Evolutionary conservation across 2,113 vertebrate species (phyloP).

Genomic region (Platysternon megacephalum): DNA sequence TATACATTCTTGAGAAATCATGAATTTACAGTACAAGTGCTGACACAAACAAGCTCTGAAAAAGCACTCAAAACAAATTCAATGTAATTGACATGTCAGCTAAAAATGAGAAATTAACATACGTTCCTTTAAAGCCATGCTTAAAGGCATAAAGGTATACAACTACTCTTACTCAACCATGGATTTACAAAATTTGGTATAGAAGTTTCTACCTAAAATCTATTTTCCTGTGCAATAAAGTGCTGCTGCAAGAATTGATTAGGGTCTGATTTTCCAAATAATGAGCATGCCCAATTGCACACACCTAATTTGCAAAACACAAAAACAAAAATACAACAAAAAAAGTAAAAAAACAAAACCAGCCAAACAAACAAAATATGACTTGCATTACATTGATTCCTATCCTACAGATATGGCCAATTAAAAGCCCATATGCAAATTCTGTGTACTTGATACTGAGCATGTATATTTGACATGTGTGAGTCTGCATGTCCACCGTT

Average conservation of each 20-base stretch:
- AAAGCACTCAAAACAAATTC: background rate
- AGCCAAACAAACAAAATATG: background rate
- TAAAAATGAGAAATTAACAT: background rate
- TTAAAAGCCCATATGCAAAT: background rate
- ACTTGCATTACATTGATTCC: background rate
- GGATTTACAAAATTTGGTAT: background rate
- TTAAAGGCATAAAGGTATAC: background rate
- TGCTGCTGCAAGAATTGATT: background rate
- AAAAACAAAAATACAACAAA: accelerated
- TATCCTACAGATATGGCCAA: accelerated
- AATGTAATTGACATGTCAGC: background rate
- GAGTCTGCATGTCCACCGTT: background rate
- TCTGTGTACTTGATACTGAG: background rate
- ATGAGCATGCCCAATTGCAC: background rate
- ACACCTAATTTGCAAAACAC: background rate
- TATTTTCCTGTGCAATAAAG: background rate
- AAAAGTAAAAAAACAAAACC: background rate
- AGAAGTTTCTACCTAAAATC: background rate
- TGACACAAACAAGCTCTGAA: background rate
- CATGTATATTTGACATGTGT: background rate
- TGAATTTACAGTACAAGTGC: background rate
- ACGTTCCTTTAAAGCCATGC: background rate
- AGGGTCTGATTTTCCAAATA: background rate
- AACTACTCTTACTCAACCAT: background rate
- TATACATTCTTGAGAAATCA: background rate